A percentile compares a stretch with the other conserved stretches of the same genome.
Conservation (phyloP, 2,888 invertebrate species). For the Dendrolimus pini region DNA sequence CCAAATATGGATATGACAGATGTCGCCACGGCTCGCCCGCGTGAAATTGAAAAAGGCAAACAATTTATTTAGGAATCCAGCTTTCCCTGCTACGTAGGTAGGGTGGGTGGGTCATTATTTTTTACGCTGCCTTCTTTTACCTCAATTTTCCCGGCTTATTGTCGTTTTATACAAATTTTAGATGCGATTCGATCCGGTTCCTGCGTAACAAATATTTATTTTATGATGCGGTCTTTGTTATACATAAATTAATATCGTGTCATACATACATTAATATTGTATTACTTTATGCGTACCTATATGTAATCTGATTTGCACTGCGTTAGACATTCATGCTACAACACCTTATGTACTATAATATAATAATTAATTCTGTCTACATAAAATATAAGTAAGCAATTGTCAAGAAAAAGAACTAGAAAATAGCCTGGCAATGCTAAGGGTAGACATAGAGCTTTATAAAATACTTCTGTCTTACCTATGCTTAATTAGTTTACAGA, state of each 20-base stretch:
- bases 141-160: slow-evolving; percentile 60
- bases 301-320: no score
- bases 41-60: slow-evolving; percentile 63
- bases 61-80: slow-evolving; percentile 61
- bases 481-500: no score
- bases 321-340: no score
- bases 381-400: no score
- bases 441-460: no score
- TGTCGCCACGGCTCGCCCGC: slow-evolving; percentile 13
- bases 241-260: slow-evolving; percentile 7
- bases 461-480: no score
- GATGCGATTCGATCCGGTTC: slow-evolving; percentile 32
- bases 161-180: slow-evolving; percentile 64
- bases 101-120: slow-evolving; percentile 57
- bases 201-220: slow-evolving; percentile 31
- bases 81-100: slow-evolving; percentile 33
- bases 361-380: no score
- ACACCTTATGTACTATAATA: no score
- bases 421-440: no score
- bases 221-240: slow-evolving; percentile 18
- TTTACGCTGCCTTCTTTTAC: slow-evolving; percentile 59
- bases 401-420: no score
- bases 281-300: no score
- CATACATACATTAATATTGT: slow-evolving; percentile 4
- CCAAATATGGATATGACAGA: background rate